Evolutionary conservation across 23 tunicate species (phyloP), one percentile per base, ranked within the genome.

Genomic region (Corella eumyota): DNA sequence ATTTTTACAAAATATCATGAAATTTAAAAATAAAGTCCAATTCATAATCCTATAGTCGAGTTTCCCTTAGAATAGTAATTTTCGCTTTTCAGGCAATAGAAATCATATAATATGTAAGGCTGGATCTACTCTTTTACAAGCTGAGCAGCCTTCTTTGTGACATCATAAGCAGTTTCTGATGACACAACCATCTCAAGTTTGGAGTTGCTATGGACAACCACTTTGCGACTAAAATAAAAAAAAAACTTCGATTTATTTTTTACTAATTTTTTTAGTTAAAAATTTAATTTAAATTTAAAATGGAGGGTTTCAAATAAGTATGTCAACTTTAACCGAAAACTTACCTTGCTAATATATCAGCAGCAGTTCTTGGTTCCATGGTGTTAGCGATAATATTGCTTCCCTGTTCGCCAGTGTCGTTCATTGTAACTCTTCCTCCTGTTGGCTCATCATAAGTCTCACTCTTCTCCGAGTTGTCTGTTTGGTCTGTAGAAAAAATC

Each of bases 381-480:
- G 94, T 84, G 73, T 84, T 84, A 45, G 83, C 83, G 48, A 84
- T 75, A 37, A 84, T 73, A 66, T 84, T 80, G 50, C 79, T 67
- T 30, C 67, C 61, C 38, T 74, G 77, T 62, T 84, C 94, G 28
- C 77, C 77, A 26, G 94, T 84, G 61, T 84, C 94, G 68, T 84
- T 84, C 73, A 64, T 84, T 6, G 80, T 79, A n/a, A 55, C 60
- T 67, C 94, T 52, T 6, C 94, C 94, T 25, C 84, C 80, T 1
- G 94, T 68, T 38, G 94, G 94, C 46, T 84, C 94, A 67, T 75
- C 94, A 62, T 84, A 84, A 30, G 94, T 84, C 32, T 84, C 94
- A 30, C 81, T 52, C 9, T 21, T 35, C 38, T 32, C 38, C n/a
- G n/a, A n/a, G n/a, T n/a, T n/a, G n/a, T n/a, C n/a, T n/a, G n/a